Conservation (phyloP, 2,888 invertebrate genomes). For the Ornithoptera priamus region DNA sequence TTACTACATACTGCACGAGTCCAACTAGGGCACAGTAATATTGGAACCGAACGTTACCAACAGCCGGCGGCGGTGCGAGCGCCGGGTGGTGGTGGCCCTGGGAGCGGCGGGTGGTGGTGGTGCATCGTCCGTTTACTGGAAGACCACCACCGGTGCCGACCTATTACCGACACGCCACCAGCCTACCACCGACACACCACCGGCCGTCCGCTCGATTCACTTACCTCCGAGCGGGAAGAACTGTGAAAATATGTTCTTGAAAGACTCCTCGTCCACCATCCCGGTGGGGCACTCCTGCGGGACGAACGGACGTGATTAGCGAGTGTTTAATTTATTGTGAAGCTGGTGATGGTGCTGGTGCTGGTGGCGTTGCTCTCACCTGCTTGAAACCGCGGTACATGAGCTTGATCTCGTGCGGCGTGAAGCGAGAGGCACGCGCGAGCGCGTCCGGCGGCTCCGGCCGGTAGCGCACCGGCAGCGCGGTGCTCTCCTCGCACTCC, state of each 20-base stretch:
- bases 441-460: conserved; percentile 90
- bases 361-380: conserved; percentile 61
- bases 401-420: conserved; percentile 90
- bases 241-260: conserved; percentile 93
- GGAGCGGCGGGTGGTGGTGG: no score
- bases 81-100: no score
- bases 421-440: conserved; percentile 88
- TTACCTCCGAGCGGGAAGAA: conserved; percentile 95
- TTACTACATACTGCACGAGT: no score
- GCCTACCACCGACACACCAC: no score
- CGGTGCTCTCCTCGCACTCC: conserved; percentile 83
- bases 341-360: neutral
- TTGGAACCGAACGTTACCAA: no score
- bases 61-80: no score
- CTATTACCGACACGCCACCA: no score
- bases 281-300: conserved; percentile 90
- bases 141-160: no score
- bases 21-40: no score
- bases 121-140: no score
- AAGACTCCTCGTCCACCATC: conserved; percentile 91
- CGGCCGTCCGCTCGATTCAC: conserved; percentile 38
- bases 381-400: conserved; percentile 96
- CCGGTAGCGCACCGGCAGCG: conserved; percentile 83
- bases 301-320: conserved; percentile 2
- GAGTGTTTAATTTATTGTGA: neutral